Percentiles rank a stretch among this genome's conserved stretches.
phyloP scores from a whole-genome alignment of 2,797 vertebrate genomes.

The Coranthus polyacanthus region DNA sequence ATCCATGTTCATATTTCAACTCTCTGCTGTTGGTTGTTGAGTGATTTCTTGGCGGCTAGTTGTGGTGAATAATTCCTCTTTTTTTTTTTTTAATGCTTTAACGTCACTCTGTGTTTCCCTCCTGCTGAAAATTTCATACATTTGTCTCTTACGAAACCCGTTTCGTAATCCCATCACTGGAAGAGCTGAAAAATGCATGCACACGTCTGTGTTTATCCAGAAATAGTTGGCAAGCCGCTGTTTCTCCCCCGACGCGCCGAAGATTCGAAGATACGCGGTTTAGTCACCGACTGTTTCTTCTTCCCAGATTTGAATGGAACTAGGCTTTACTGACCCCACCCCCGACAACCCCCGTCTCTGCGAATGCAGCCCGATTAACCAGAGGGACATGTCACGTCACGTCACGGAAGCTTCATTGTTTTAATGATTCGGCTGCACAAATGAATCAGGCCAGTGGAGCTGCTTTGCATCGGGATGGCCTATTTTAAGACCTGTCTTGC shows the following conservation, averaged over 20 bases:
- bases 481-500: too few relatives aligned
- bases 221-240: conserved; percentile 20
- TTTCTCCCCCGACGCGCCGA: background rate
- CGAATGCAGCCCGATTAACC: conserved; percentile 57
- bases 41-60: too few relatives aligned
- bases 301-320: too few relatives aligned
- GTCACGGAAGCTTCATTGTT: conserved; percentile 65
- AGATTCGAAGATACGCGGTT: conserved; percentile 16
- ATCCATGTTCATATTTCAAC: too few relatives aligned
- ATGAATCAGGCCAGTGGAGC: conserved; percentile 64
- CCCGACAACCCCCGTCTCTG: too few relatives aligned
- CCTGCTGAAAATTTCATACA: conserved; percentile 11
- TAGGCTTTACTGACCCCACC: too few relatives aligned
- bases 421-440: conserved; percentile 55
- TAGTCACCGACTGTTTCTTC: conserved; percentile 35
- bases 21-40: too few relatives aligned
- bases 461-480: too few relatives aligned
- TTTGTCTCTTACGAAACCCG: conserved; percentile 28
- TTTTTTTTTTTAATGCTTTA: conserved; percentile 4
- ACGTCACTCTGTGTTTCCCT: conserved; percentile 15
- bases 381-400: conserved; percentile 41
- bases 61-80: too few relatives aligned
- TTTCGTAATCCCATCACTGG: conserved; percentile 40
- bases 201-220: conserved; percentile 7
- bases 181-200: conserved; percentile 24